Conservation (phyloP, 2,113 vertebrate species). For the Holacanthus passer region DNA sequence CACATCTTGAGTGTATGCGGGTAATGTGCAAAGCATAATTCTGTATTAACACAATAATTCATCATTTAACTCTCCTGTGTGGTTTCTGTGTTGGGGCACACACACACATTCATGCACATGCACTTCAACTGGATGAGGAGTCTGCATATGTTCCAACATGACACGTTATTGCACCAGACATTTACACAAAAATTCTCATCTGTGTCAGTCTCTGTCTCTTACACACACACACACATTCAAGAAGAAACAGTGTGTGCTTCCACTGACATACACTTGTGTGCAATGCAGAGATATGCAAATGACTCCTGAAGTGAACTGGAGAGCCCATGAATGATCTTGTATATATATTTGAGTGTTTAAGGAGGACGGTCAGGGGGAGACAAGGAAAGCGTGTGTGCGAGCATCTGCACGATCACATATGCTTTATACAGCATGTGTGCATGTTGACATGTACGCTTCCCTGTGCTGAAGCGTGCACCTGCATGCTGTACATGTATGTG, state of each 20-base stretch:
- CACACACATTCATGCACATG: not conserved
- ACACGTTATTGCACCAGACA: constrained; percentile 44
- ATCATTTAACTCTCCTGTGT: not conserved
- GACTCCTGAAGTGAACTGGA: constrained; percentile 57
- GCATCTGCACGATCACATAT: not conserved
- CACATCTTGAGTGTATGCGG: not conserved
- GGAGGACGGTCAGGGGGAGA: not conserved
- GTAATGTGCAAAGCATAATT: not conserved
- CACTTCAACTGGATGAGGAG: not conserved
- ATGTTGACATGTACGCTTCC: not conserved
- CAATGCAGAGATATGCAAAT: constrained; percentile 80
- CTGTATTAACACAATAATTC: not conserved
- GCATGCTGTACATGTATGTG: not conserved
- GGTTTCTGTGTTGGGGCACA: not conserved
- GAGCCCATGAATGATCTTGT: constrained; percentile 37
- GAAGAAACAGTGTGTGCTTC: constrained; percentile 19
- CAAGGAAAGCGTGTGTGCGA: constrained; percentile 16
- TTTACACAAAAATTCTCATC: constrained; percentile 11
- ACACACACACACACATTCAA: not conserved
- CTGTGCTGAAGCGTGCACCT: not conserved
- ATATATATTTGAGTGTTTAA: constrained; percentile 28
- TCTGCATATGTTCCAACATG: constrained; percentile 14
- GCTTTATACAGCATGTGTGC: not conserved
- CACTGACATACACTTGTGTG: constrained; percentile 59
- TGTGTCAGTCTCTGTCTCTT: not conserved